Evolutionary conservation across 1,140 invertebrate species (phyloP).

Genomic region (Drosophila kikkawai): DNA sequence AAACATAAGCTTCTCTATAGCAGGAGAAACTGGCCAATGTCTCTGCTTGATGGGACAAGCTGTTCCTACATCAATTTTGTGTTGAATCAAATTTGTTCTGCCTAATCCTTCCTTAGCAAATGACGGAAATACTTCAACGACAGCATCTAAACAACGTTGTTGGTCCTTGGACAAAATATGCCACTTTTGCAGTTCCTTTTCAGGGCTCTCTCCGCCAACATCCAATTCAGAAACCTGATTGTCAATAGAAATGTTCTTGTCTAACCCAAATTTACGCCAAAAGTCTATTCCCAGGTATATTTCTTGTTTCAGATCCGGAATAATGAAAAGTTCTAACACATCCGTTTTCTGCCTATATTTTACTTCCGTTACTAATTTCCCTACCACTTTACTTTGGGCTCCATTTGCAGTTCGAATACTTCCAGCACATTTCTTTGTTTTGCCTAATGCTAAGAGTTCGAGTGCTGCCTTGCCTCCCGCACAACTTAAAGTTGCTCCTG

Average conservation of each 20-base stretch:
- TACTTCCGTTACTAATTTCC: background rate
- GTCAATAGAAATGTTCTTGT: background rate
- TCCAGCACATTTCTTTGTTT: conserved; percentile 3
- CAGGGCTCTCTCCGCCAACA: background rate
- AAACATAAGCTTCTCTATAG: background rate
- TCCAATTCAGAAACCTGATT: background rate
- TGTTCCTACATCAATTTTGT: background rate
- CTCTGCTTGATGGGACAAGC: background rate
- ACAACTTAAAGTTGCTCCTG: no score
- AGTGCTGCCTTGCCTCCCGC: background rate
- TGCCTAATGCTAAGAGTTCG: background rate
- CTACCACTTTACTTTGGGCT: background rate
- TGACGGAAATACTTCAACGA: background rate
- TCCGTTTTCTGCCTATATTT: background rate
- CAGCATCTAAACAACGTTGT: background rate
- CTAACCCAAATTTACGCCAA: conserved; percentile 1
- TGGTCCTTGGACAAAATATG: no score
- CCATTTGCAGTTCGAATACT: background rate
- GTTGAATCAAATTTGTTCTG: background rate
- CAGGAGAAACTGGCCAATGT: background rate
- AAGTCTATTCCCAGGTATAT: background rate
- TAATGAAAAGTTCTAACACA: background rate
- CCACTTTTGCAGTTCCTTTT: no score
- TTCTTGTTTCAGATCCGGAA: background rate
- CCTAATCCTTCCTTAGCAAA: background rate